Evolutionary conservation across 2,113 vertebrate species (phyloP).

Genomic region (Catharus fuscescens): DNA sequence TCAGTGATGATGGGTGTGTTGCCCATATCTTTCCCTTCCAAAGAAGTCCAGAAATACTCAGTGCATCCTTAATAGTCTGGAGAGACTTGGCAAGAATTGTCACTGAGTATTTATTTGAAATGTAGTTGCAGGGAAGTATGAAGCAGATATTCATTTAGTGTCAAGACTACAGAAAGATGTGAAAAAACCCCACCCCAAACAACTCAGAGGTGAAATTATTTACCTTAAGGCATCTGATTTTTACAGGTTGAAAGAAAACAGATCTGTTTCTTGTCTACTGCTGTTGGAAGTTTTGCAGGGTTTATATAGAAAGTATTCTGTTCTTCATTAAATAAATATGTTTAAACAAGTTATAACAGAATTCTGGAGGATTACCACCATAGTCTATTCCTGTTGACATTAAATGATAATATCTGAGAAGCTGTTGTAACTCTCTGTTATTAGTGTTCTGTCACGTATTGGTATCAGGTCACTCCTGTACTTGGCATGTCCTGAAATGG

Average conservation of each 20-base stretch:
- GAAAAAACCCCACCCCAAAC: background rate
- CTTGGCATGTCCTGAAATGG: background rate
- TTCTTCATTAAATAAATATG: background rate
- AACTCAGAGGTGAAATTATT: background rate
- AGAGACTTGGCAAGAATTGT: conserved; percentile 2
- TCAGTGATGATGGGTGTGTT: background rate
- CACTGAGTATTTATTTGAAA: conserved; percentile 10
- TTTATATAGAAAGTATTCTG: background rate
- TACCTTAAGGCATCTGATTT: conserved; percentile 1
- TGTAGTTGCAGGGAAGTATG: background rate
- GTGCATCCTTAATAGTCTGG: background rate
- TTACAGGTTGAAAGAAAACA: background rate
- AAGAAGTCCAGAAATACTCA: conserved; percentile 35
- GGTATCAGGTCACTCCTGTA: background rate
- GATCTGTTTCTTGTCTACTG: background rate
- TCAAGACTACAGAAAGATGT: background rate
- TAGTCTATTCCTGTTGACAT: background rate
- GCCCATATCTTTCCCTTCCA: conserved; percentile 35
- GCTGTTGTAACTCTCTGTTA: background rate
- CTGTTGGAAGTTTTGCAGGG: background rate
- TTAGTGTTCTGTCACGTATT: background rate
- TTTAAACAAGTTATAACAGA: background rate
- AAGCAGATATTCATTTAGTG: background rate
- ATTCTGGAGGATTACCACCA: background rate
- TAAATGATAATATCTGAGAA: background rate